Base-by-base conservation (phyloP, 2,113 vertebrate species). In the Paracanthobrama guichenoti region DNA sequence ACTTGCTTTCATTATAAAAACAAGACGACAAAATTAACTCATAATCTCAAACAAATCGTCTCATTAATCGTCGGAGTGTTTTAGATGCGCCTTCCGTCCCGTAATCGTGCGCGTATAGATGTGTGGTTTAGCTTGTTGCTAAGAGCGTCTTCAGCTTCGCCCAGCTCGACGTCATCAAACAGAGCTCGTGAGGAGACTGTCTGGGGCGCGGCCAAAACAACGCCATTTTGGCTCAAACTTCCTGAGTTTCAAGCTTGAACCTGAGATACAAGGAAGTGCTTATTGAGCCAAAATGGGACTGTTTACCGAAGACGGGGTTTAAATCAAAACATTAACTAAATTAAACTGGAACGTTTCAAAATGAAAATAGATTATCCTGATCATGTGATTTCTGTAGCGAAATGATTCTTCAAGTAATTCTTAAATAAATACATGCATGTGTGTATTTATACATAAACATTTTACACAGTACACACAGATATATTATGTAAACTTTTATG, bases 111-210 rank as follows among this genome's bases (percentile, higher is more conserved):
- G 1, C 46, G 20, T 31, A 90, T 89, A 86, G 85, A 72, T 59
- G 18, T 85, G 87, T 74, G 80, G 82, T 88, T 87, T 87, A 81
- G 82, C 90, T 92, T 91, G 93, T 95, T 94, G 93, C 94, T 94
- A 94, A 92, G 94, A 91, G 93, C 91, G 91, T 93, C 93, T 93
- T 90, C 91, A 16, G 83, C 26, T 84, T 82, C 82, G 74, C 79
- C 71, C 35, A 24, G 80, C 88, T 28, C 66, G 44, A 71, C 85
- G 88, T 89, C 92, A 89, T 88, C 89, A 76, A 84, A 88, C 83
- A 53, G 55, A 81, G 46, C n/a, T 22, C 57, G 86, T 83, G 22
- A 84, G 86, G 67, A 55, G 87, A 80, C 22, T 87, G 88, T 39
- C 50, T 4, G 42, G 78, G 91, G 88, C 82, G 90, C 76, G 86